Conservation (phyloP, 2,113 vertebrate species). For the Ictalurus punctatus region DNA sequence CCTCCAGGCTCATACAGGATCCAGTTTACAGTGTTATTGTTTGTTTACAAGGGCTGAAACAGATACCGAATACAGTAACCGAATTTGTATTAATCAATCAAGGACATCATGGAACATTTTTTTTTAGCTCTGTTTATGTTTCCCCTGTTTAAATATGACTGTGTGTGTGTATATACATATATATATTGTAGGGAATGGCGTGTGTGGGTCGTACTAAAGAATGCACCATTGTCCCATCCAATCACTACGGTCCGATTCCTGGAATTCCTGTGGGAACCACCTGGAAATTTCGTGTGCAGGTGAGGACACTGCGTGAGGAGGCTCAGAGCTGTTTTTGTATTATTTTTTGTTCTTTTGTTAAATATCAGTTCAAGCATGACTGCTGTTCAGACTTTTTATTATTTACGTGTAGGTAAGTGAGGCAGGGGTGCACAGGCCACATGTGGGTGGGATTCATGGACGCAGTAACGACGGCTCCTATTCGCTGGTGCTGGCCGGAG, state of each 20-base stretch:
- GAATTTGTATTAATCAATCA: not conserved
- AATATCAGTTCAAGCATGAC: not conserved
- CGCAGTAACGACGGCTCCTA: constrained; percentile 96
- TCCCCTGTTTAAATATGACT: not conserved
- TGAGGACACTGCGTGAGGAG: constrained; percentile 49
- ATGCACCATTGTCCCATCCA: constrained; percentile 97
- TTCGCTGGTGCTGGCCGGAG: constrained; percentile 93
- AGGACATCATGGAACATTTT: not conserved
- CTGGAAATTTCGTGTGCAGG: constrained; percentile 98
- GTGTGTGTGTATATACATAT: constrained; percentile 76
- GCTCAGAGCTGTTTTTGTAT: no score
- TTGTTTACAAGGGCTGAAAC: no score
- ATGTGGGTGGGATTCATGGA: constrained; percentile 96
- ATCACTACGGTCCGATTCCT: constrained; percentile 95
- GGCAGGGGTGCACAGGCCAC: constrained; percentile 95
- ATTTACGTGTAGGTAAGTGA: constrained; percentile 86
- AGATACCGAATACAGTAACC: not conserved
- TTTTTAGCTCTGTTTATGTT: not conserved
- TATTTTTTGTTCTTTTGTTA: not conserved
- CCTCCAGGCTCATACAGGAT: no score
- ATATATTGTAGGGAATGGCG: constrained; percentile 87
- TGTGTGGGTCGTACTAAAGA: constrained; percentile 98
- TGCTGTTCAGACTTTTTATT: not conserved
- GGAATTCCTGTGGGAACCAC: constrained; percentile 94
- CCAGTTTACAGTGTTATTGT: no score